Evolutionary conservation across 2,888 invertebrate species (phyloP), one percentile per base, ranked within the genome.

Genomic region (Camponotus fellah): DNA sequence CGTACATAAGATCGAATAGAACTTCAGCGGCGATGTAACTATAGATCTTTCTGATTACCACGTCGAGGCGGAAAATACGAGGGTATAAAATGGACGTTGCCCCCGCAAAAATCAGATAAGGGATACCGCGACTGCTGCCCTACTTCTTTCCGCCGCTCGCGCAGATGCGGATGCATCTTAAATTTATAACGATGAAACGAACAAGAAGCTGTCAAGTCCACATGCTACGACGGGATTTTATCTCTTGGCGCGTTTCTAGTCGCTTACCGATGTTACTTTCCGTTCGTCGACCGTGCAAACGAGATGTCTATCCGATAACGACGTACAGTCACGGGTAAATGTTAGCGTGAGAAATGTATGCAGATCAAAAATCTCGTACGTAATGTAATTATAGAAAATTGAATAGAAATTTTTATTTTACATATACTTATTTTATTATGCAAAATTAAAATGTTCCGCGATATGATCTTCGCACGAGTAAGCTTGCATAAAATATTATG

Each of bases 41-140:
- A 76, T 76, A 84, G 58, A 69, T 82, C 68, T 76, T 72, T 76
- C 76, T 62, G 69, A 84, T 83, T 84, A 83, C 56, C 46, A 80
- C 66, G 76, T 66, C 53, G 60, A 60, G 49, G 71, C 37, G 68
- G 82, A 56, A 84, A 64, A 64, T 85, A 80, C 84, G 68, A 74
- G 82, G 75, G 60, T 86, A 88, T 71, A 84, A 84, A 84, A 83
- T 87, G 87, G 89, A 85, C 77, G 85, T 77, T 81, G 85, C 74
- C 83, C 79, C 66, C 82, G 83, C 75, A 77, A 85, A 87, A 90
- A 90, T 90, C 90, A 90, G 90, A 90, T 90, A 90, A 88, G 86
- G 85, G 77, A 66, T 76, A 56, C 82, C 84, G 80, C 86, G 90
- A 88, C 86, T 85, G 82, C 75, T 90, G 89, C 80, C 90, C 89